Conservation (phyloP, 2,797 vertebrate genomes). For the Corythornis leucogaster region DNA sequence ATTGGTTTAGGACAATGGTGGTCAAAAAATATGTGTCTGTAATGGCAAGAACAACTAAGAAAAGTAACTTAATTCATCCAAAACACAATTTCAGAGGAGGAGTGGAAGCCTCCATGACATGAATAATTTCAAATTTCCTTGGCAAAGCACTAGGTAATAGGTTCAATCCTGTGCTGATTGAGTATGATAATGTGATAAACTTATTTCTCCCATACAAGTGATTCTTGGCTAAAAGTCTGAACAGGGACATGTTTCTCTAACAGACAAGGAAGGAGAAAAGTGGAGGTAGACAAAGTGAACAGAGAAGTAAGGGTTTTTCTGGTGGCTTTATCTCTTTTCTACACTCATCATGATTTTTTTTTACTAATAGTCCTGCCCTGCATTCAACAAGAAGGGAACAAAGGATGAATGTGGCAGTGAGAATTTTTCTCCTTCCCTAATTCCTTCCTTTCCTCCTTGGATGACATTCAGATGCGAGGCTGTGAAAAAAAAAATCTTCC, state of each 20-base stretch:
- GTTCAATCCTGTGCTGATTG: background rate
- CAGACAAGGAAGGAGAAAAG: background rate
- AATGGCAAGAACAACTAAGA: background rate
- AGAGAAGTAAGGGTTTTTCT: background rate
- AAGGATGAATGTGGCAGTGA: background rate
- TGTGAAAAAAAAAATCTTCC: background rate
- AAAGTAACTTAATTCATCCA: background rate
- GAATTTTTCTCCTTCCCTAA: background rate
- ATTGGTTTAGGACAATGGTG: background rate
- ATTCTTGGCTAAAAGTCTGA: background rate
- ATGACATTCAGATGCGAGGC: background rate
- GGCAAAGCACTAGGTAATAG: background rate
- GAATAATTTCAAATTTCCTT: background rate
- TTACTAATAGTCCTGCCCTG: background rate
- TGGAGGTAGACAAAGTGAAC: background rate
- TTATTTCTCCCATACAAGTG: background rate
- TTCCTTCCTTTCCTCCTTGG: background rate
- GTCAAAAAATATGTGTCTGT: background rate
- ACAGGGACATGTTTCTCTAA: background rate
- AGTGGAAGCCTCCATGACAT: background rate
- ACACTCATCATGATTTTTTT: background rate
- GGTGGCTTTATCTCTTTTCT: background rate
- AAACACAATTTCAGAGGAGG: background rate
- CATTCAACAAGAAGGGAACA: background rate
- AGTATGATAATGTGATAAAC: background rate